Base-by-base conservation (phyloP, 2,797 vertebrate genomes). In the Pygocentrus nattereri region DNA sequence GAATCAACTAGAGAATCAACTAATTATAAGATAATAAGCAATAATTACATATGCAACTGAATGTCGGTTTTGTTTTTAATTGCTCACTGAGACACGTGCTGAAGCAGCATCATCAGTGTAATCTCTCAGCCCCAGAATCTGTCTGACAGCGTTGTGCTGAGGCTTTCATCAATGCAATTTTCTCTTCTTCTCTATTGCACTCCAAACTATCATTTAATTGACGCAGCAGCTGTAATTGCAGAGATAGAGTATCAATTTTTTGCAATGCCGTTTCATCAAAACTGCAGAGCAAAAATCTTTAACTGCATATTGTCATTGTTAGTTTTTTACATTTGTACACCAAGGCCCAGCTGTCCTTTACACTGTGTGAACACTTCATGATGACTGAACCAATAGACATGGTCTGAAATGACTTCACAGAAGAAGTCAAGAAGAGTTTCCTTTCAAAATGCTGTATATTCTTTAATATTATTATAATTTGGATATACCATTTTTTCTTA, bases 21-120 rank as follows among this genome's bases (percentile, higher is more conserved):
- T 74, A 74, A 74, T 74, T 74, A 74, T 41, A 58, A 74, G 30
- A 72, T 74, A 74, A 74, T 74, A 74, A 74, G 52, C 54, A 74
- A 58, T 74, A 58, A 74, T 74, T 74, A 74, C 72, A 59, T 58
- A 74, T 74, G 54, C 54, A 74, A 74, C 52, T 58, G 31, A 59
- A 74, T 41, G 54, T 59, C 72, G n/a, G 72, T 41, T 74, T 59
- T 74, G 54, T 59, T 74, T 74, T 74, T 74, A 74, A 74, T 74
- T 74, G 54, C 72, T 74, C 16, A 31, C 54, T 59, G 72, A 58
- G 54, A 74, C 30, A 74, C 72, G 21, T 74, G 52, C 30, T 18
- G 72, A 74, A 41, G 54, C 12, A 31, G 52, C 71, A 73, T 21
- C 31, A 59, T 38, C 15, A 16, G 31, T 10, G 30, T 58, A 56